phyloP scores from a whole-genome alignment of 1,140 invertebrate genomes.

The Thalassaphorura encarpata region DNA sequence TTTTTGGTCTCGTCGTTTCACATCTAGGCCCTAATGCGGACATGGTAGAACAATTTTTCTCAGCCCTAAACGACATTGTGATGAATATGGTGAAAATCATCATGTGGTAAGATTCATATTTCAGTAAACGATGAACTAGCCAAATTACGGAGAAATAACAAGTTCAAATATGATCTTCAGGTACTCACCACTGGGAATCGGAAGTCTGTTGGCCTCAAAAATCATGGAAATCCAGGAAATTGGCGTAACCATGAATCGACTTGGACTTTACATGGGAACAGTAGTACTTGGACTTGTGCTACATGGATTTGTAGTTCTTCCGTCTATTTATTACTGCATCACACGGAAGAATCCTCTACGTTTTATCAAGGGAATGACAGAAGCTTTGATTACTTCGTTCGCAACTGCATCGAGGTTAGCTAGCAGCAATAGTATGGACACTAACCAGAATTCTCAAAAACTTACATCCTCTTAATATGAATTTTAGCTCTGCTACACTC shows the following conservation, averaged over 20 bases:
- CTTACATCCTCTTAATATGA: no score
- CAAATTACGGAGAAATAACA: no score
- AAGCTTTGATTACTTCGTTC: conserved; percentile 78
- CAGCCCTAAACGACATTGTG: conserved; percentile 70
- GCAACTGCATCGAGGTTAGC: conserved; percentile 85
- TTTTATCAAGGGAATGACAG: conserved; percentile 70
- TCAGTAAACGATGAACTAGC: no score
- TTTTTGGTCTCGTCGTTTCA: conserved; percentile 71
- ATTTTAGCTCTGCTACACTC: conserved; percentile 48
- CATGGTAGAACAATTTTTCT: conserved; percentile 72
- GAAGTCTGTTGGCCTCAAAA: conserved; percentile 75
- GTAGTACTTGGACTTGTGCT: conserved; percentile 72
- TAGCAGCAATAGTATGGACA: neutral
- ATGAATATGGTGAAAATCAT: conserved; percentile 79
- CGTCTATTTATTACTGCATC: conserved; percentile 69
- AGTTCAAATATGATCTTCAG: no score
- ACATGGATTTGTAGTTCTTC: conserved; percentile 79
- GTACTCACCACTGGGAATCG: neutral
- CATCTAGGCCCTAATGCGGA: conserved; percentile 55
- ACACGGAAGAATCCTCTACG: conserved; percentile 76
- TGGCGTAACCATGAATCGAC: conserved; percentile 62
- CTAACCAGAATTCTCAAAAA: neutral
- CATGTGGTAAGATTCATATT: conserved; percentile 73
- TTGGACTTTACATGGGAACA: conserved; percentile 58
- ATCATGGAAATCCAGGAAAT: conserved; percentile 73